A percentile compares a stretch with the other conserved stretches of the same genome.
Evolutionary conservation across 92 coral and sea anemone genomes (phyloP).

Genomic region (Muricea muricata): DNA sequence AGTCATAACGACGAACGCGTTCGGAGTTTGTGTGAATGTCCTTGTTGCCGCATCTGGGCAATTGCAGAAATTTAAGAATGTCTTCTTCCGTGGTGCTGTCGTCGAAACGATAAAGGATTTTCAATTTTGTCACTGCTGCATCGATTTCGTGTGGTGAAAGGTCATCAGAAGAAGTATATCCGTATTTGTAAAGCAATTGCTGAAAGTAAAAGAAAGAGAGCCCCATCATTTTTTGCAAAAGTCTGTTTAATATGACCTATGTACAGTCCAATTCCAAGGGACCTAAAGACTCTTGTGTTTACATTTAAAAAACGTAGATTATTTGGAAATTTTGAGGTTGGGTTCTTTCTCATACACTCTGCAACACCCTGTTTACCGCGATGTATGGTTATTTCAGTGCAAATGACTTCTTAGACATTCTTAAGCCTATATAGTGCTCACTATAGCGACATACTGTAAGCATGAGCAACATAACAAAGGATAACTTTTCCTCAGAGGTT

Average conservation of each 20-base stretch:
- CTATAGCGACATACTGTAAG: too few species aligned
- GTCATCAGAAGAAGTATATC: conserved; percentile 50
- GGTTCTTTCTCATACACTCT: too few species aligned
- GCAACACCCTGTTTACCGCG: too few species aligned
- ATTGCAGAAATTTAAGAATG: conserved; percentile 63
- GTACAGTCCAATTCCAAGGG: background rate
- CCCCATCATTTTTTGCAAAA: background rate
- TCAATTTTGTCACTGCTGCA: conserved; percentile 55
- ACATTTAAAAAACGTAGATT: too few species aligned
- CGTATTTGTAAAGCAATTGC: conserved; percentile 73
- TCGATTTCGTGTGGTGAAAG: conserved; percentile 55
- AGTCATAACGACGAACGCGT: conserved; percentile 11
- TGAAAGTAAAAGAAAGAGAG: conserved; percentile 25
- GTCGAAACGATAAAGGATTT: conserved; percentile 64
- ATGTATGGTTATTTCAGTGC: too few species aligned
- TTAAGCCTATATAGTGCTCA: too few species aligned
- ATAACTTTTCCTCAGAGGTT: too few species aligned
- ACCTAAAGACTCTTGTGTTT: background rate
- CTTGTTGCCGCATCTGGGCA: conserved; percentile 87
- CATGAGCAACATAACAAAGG: too few species aligned
- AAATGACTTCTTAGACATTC: too few species aligned
- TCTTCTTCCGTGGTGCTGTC: conserved; percentile 60
- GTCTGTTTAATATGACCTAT: background rate
- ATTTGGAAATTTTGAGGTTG: too few species aligned
- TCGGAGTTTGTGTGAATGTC: conserved; percentile 33